These are phyloP conservation scores for Bombyx huttoni DNA, from an alignment of 2,888 invertebrate species.

Conservation along the genomic window DNA sequence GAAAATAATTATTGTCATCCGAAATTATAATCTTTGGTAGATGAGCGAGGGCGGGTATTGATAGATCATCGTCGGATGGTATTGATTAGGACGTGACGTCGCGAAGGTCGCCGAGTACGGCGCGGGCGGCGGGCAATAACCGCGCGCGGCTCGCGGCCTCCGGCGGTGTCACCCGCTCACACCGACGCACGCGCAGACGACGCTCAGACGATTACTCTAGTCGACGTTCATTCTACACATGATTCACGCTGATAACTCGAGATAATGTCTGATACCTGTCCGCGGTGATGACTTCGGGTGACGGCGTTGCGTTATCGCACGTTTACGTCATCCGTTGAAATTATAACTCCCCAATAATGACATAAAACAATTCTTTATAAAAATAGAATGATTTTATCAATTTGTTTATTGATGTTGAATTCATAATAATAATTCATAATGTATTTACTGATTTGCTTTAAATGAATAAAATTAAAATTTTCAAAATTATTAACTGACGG, in stretches of 20 bases:
- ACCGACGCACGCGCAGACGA: conserved; percentile 11
- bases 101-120: conserved; percentile 29
- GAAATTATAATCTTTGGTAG: neutral
- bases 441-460: too few relatives aligned
- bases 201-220: conserved; percentile 4
- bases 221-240: neutral
- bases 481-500: too few relatives aligned
- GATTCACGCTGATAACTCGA: neutral
- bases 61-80: too few relatives aligned
- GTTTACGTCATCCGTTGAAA: neutral
- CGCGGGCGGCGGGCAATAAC: conserved; percentile 54
- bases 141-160: conserved; percentile 60
- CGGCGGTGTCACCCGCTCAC: conserved; percentile 52
- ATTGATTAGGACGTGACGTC: conserved; percentile 11
- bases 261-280: neutral
- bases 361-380: too few relatives aligned
- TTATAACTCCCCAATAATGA: too few relatives aligned
- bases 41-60: neutral
- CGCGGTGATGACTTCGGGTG: neutral
- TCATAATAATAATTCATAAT: too few relatives aligned
- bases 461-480: too few relatives aligned
- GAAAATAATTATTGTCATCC: neutral
- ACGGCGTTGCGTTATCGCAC: conserved; percentile 22
- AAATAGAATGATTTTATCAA: too few relatives aligned
- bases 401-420: too few relatives aligned